A percentile compares a stretch with the other conserved stretches of the same genome.
phyloP scores from a whole-genome alignment of 2,888 invertebrate species.

The Bombylius discolor region DNA sequence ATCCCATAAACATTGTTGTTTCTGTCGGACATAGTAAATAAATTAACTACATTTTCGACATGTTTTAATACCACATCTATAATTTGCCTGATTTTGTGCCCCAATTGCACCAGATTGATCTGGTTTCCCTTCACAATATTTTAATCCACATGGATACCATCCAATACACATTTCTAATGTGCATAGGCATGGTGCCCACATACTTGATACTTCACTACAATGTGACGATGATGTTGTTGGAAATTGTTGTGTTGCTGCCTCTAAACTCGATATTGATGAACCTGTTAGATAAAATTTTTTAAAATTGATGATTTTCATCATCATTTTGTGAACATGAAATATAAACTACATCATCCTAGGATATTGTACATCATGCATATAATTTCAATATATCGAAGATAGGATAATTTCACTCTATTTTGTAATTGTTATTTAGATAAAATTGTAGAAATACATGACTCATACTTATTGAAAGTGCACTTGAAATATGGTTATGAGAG shows the following conservation, averaged over 20 bases:
- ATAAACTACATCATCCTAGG: no score
- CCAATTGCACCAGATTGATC: constrained; percentile 34
- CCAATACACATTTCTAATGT: constrained; percentile 79
- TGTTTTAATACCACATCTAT: constrained; percentile 91
- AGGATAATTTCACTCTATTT: no score
- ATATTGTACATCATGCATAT: no score
- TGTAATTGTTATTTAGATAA: no score
- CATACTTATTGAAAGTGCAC: no score
- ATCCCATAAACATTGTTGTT: constrained; percentile 71
- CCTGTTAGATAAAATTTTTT: constrained; percentile 37
- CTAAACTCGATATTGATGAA: constrained; percentile 56
- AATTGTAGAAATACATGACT: no score
- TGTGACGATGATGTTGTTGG: constrained; percentile 41
- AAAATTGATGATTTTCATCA: no score
- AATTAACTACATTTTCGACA: constrained; percentile 83
- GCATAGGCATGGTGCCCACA: constrained; percentile 67
- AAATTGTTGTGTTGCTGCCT: constrained; percentile 58
- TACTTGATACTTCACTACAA: constrained; percentile 55
- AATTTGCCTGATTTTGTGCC: constrained; percentile 47
- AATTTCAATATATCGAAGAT: no score
- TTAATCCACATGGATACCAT: constrained; percentile 92
- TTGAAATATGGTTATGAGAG: no score
- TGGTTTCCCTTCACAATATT: constrained; percentile 80
- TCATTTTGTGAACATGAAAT: no score
- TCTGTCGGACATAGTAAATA: constrained; percentile 70